phyloP scores from a whole-genome alignment of 2,888 invertebrate species.

The Thelaira solivaga region DNA sequence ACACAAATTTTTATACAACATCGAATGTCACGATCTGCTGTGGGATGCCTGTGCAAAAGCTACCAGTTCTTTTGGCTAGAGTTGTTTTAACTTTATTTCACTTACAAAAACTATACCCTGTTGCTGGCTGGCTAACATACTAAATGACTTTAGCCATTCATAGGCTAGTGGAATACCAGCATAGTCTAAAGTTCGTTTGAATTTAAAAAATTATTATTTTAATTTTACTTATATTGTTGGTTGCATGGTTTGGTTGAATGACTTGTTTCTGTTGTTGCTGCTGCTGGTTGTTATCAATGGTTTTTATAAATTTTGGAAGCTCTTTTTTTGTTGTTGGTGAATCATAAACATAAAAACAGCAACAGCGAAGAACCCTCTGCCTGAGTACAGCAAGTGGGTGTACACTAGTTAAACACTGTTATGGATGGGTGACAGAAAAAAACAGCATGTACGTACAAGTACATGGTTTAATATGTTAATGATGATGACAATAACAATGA shows the following conservation, averaged over 20 bases:
- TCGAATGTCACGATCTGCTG: no score
- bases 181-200: background rate
- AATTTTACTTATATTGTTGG: slow-evolving; percentile 20
- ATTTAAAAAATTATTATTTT: background rate
- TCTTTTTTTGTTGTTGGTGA: slow-evolving; percentile 9
- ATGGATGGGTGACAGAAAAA: slow-evolving; percentile 41
- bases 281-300: slow-evolving; percentile 37
- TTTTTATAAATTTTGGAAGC: slow-evolving; percentile 21
- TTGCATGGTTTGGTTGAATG: slow-evolving; percentile 48
- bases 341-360: slow-evolving; percentile 29
- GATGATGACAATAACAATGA: background rate
- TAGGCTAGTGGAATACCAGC: slow-evolving; percentile 2
- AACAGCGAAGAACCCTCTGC: slow-evolving; percentile 15
- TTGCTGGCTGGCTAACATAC: slow-evolving; percentile 4
- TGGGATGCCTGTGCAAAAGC: no score
- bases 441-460: no score
- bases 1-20: no score
- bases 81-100: no score
- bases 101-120: slow-evolving; percentile 21
- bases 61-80: no score
- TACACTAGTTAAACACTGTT: background rate
- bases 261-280: slow-evolving; percentile 21
- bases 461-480: background rate
- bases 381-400: slow-evolving; percentile 9
- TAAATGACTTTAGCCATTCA: slow-evolving; percentile 21